Conservation (phyloP, 2,888 invertebrate genomes). For the Metallyticus violacea region DNA sequence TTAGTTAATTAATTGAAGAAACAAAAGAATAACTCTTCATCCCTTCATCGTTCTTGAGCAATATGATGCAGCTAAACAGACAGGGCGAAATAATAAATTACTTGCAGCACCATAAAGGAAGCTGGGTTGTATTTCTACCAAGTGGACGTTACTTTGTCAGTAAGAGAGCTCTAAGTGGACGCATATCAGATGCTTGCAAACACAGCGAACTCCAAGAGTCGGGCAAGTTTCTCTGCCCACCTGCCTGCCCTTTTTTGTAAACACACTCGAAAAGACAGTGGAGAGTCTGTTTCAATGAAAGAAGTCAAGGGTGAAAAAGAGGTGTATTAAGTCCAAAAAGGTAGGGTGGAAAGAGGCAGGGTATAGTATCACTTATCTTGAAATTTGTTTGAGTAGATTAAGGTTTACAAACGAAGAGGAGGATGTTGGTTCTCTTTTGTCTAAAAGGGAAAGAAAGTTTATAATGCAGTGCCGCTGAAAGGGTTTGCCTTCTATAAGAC, state of each 20-base stretch:
- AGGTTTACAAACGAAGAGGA: not conserved
- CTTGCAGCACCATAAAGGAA: not conserved
- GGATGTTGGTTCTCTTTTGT: not conserved
- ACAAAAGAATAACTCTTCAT: too few species aligned
- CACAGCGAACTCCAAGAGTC: not conserved
- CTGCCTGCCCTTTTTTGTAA: conserved; percentile 10
- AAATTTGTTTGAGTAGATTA: not conserved
- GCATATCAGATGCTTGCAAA: not conserved
- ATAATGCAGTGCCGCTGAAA: not conserved
- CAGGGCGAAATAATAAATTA: not conserved
- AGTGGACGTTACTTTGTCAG: not conserved
- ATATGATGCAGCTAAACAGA: not conserved
- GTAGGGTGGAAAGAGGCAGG: not conserved
- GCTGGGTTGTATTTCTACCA: not conserved
- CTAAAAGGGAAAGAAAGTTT: not conserved
- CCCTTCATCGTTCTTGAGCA: too few species aligned
- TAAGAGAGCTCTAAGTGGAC: not conserved
- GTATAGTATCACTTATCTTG: not conserved
- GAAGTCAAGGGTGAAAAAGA: not conserved
- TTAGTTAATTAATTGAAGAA: too few species aligned
- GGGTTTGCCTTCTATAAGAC: not conserved
- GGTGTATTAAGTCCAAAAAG: not conserved
- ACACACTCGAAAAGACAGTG: not conserved
- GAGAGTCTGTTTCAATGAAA: not conserved
- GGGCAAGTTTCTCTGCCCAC: too few species aligned